Percentiles rank a stretch among this genome's conserved stretches.
phyloP scores from a whole-genome alignment of 1,140 invertebrate species.

The Littorina saxatilis region DNA sequence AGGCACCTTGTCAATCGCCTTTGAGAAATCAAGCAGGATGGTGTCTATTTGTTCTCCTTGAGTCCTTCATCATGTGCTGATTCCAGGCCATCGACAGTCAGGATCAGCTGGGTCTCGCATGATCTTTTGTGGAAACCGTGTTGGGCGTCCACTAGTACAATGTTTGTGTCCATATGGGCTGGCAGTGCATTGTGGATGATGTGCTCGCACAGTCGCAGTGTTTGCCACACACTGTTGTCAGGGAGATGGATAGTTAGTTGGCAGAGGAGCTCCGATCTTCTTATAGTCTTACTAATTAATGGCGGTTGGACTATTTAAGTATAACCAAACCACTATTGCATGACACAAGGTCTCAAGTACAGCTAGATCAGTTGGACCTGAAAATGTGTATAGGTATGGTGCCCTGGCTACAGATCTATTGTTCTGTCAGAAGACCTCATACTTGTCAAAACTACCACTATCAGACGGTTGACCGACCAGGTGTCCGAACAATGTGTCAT shows the following conservation, averaged over 20 bases:
- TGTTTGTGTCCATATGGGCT: no score
- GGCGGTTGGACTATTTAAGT: not conserved
- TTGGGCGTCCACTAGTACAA: constrained; percentile 12
- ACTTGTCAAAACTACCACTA: no score
- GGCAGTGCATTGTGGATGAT: constrained; percentile 34
- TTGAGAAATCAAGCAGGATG: constrained; percentile 19
- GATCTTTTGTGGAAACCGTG: constrained; percentile 32
- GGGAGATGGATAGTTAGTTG: constrained; percentile 43
- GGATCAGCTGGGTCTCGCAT: constrained; percentile 45
- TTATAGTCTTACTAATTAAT: constrained; percentile 9
- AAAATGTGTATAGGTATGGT: no score
- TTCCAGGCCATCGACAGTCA: not conserved
- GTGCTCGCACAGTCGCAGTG: constrained; percentile 36
- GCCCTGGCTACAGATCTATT: no score
- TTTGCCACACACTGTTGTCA: constrained; percentile 42
- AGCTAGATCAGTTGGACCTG: no score
- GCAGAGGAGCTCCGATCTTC: constrained; percentile 39
- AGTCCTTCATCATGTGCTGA: constrained; percentile 19
- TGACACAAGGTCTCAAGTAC: constrained; percentile 40
- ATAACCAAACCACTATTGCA: no score
- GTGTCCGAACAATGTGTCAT: no score
- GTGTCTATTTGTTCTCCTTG: constrained; percentile 36
- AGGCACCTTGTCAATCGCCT: constrained; percentile 43
- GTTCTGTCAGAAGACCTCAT: no score
- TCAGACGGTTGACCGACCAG: no score